Evolutionary conservation across 2,888 invertebrate genomes (phyloP).

Genomic region (Seira ritae): DNA sequence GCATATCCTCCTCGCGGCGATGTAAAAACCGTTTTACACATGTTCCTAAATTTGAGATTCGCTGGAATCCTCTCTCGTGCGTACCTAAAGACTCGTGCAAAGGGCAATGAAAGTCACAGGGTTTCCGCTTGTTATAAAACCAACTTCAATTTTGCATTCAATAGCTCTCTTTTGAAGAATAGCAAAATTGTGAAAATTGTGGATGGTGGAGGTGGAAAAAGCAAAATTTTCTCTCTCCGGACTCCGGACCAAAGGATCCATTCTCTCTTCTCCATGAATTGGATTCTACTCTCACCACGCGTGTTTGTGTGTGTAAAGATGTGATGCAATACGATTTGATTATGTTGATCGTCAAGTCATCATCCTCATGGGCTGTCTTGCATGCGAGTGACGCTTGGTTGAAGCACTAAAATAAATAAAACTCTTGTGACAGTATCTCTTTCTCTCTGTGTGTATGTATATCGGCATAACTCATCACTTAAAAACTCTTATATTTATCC

Average conservation of each 20-base stretch:
- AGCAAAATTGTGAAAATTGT: too few species aligned
- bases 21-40: too few species aligned
- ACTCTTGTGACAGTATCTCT: neutral
- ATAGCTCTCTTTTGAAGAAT: too few species aligned
- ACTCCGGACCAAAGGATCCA: too few species aligned
- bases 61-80: too few species aligned
- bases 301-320: neutral
- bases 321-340: neutral
- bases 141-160: too few species aligned
- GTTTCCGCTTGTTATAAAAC: too few species aligned
- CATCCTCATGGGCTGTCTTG: neutral
- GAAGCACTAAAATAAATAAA: neutral
- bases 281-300: neutral
- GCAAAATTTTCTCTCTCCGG: too few species aligned
- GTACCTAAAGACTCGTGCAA: neutral
- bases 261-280: too few species aligned
- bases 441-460: neutral
- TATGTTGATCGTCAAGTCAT: constrained; percentile 7
- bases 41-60: too few species aligned
- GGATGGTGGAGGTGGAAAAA: too few species aligned
- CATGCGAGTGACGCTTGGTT: neutral
- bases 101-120: constrained; percentile 16
- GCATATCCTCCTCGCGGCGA: too few species aligned
- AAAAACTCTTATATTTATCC: neutral
- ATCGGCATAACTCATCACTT: neutral